Conservation (phyloP, 2,797 vertebrate genomes). For the Peromyscus attwateri region DNA sequence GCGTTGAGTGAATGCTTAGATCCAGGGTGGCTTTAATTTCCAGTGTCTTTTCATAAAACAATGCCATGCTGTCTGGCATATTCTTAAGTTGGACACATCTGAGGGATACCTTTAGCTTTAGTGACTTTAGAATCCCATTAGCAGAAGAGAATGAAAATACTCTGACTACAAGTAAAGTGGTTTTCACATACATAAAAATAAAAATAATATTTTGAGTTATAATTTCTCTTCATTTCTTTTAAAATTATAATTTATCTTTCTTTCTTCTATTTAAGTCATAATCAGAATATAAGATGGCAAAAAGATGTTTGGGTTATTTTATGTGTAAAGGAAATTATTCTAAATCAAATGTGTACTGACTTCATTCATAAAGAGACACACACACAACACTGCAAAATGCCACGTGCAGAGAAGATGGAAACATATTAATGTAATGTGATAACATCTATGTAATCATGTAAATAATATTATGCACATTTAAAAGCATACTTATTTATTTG, state of each 20-base stretch:
- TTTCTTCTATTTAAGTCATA: neutral
- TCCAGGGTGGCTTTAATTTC: neutral
- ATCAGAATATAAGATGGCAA: neutral
- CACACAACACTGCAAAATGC: neutral
- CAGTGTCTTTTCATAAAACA: neutral
- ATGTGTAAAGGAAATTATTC: neutral
- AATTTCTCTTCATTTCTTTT: neutral
- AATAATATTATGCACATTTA: neutral
- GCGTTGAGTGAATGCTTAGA: neutral
- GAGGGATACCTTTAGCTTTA: neutral
- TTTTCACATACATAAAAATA: conserved; percentile 1
- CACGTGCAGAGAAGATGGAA: neutral
- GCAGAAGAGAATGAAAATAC: neutral
- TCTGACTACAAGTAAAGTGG: too few species aligned
- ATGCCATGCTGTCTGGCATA: neutral
- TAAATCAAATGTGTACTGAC: conserved; percentile 12
- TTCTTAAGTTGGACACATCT: neutral
- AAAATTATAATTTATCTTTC: neutral
- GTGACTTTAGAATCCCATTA: neutral
- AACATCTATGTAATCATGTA: neutral
- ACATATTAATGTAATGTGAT: neutral
- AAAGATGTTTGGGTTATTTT: neutral
- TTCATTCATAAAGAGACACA: neutral
- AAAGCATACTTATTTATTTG: neutral
- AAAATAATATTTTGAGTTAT: neutral